Evolutionary conservation across 2,888 invertebrate species (phyloP).

Genomic region (Drosophila algonquin): DNA sequence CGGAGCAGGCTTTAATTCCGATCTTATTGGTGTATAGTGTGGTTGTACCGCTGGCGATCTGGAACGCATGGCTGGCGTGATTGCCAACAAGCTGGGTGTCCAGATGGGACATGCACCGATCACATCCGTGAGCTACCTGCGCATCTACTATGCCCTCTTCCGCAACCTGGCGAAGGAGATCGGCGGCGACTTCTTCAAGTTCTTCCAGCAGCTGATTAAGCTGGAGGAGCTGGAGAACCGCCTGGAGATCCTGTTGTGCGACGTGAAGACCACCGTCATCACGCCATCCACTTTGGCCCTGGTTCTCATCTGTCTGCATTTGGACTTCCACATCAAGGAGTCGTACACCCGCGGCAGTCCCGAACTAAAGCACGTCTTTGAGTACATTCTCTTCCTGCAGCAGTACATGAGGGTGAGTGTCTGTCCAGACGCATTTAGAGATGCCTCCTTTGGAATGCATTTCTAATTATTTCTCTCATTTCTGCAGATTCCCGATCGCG

Average conservation of each 20-base stretch:
- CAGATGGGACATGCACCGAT: slow-evolving; percentile 86
- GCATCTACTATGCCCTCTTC: slow-evolving; percentile 87
- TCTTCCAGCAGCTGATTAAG: slow-evolving; percentile 85
- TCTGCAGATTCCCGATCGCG: slow-evolving; percentile 88
- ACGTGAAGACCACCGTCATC: slow-evolving; percentile 90
- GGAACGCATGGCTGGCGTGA: slow-evolving; percentile 92
- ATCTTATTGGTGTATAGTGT: slow-evolving; percentile 85
- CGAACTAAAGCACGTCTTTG: slow-evolving; percentile 87
- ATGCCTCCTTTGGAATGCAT: not conserved
- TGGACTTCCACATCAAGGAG: slow-evolving; percentile 86
- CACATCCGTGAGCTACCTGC: slow-evolving; percentile 89
- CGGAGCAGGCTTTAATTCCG: not conserved
- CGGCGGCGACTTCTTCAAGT: slow-evolving; percentile 84
- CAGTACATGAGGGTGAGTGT: slow-evolving; percentile 88
- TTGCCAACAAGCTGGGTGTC: slow-evolving; percentile 90
- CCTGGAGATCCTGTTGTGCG: slow-evolving; percentile 90
- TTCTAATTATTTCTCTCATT: not conserved
- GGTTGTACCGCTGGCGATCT: slow-evolving; percentile 94
- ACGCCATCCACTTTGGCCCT: slow-evolving; percentile 91
- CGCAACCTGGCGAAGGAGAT: slow-evolving; percentile 85
- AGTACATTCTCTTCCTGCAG: slow-evolving; percentile 89
- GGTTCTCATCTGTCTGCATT: slow-evolving; percentile 89
- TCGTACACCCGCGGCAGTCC: slow-evolving; percentile 84
- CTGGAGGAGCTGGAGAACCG: slow-evolving; percentile 87
- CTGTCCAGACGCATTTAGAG: not conserved